Conservation (phyloP, 2,888 invertebrate species). For the Cheilosia vernalis region DNA sequence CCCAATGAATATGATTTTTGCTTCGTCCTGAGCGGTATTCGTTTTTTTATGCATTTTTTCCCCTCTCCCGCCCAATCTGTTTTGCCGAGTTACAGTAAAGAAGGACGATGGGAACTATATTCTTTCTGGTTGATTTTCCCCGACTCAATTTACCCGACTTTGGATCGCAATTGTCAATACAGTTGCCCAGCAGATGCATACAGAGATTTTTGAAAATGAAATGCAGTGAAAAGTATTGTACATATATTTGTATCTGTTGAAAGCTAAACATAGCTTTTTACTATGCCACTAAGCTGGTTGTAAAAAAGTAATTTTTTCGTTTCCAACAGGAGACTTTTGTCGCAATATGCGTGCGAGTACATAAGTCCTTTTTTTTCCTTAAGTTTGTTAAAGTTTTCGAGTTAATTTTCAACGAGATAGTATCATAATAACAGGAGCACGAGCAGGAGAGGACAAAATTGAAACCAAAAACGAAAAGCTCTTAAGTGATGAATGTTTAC, state of each 20-base stretch:
- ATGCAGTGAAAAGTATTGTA: background rate
- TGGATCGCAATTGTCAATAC: constrained; percentile 61
- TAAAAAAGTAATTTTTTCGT: constrained; percentile 15
- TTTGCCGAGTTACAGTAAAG: background rate
- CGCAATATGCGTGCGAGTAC: constrained; percentile 6
- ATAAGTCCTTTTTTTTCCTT: constrained; percentile 12
- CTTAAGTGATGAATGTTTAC: constrained; percentile 76
- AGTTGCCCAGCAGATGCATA: constrained; percentile 9
- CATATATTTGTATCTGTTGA: constrained; percentile 5
- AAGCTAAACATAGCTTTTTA: constrained; percentile 63
- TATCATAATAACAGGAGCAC: constrained; percentile 49
- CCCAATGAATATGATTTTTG: constrained; percentile 44
- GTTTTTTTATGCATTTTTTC: background rate
- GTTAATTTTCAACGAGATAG: constrained; percentile 46
- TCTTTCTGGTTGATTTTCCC: constrained; percentile 63
- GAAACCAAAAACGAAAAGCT: constrained; percentile 64
- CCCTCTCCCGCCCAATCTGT: background rate
- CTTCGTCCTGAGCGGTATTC: background rate
- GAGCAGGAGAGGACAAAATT: constrained; percentile 43
- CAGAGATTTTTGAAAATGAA: constrained; percentile 29
- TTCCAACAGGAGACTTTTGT: constrained; percentile 30
- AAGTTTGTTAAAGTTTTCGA: constrained; percentile 45
- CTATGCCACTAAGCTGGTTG: constrained; percentile 56
- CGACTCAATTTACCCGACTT: constrained; percentile 62
- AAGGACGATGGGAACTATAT: constrained; percentile 48